Base-by-base conservation (phyloP, 2,113 vertebrate genomes). In the Tricholaema leucomelas region DNA sequence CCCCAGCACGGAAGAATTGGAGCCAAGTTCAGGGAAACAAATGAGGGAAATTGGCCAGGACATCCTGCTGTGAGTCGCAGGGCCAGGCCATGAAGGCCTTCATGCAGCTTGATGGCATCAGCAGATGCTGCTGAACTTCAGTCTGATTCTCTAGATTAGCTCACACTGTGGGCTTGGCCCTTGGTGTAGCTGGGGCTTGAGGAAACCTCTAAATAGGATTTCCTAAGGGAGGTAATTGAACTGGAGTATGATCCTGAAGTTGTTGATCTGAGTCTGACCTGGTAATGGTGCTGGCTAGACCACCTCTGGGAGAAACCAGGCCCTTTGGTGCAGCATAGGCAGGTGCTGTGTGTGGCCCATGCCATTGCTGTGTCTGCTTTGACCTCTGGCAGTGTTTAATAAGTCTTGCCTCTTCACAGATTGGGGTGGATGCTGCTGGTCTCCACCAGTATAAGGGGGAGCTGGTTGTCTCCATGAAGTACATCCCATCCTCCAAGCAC, bases 381-480 rank as follows among this genome's bases (percentile, higher is more conserved):
- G 38, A 13, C 5, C 42, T 35, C 36, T 13, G 46, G 44, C 61
- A 23, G 33, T 5, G 8, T 18, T 31, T 58, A 36, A 5, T 60
- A 38, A 69, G 12, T 60, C 3, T 77, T 65, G 33, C 8, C 42
- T 94, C 52, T 96, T 28, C 90, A 77, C 95, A 98, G 98, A 60
- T 50, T 6, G 94, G 87, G 56, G 60, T 38, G 1, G 97, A 98
- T 85, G 76, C 56, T 25, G 82, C 90, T 84, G 87, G 81, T 88
- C 95, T 96, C 74, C 85, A 66, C 70, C 87, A 96, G 88, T 98
- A 98, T 96, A 99, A 98, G 97, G 99, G 99, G 48, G 99, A 99
- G 91, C 86, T 99, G 97, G 97, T 99, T 9, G 98, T 99, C 91
- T 99, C 98, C 70, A 93, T 99, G 96, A 99, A 99, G 94, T 99